phyloP scores from a whole-genome alignment of 2,113 vertebrate genomes.

The Sitta europaea region DNA sequence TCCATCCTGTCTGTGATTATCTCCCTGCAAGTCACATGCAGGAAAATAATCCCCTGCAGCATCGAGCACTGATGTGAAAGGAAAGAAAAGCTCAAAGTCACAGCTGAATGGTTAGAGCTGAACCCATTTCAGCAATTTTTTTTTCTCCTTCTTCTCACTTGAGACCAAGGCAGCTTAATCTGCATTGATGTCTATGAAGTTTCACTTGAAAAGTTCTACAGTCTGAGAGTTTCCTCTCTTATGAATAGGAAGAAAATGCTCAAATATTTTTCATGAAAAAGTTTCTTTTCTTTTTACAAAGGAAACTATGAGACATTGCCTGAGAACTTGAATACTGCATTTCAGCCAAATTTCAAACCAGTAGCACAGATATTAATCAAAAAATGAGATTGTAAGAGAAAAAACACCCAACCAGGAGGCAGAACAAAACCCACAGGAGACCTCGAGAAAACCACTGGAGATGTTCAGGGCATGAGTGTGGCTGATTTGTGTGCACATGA shows the following conservation, averaged over 20 bases:
- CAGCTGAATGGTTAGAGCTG: not conserved
- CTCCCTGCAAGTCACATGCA: constrained; percentile 7
- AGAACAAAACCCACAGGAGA: constrained; percentile 16
- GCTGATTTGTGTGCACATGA: constrained; percentile 34
- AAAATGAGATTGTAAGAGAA: not conserved
- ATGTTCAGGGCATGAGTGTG: constrained; percentile 34
- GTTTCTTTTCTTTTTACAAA: not conserved
- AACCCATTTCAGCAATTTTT: not conserved
- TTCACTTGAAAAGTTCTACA: constrained; percentile 31
- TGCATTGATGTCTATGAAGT: constrained; percentile 28
- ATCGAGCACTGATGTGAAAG: constrained; percentile 20
- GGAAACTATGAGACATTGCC: not conserved
- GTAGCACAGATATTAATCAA: not conserved
- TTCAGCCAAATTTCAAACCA: not conserved
- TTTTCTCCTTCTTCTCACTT: not conserved
- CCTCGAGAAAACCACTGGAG: constrained; percentile 1
- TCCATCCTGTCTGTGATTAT: constrained; percentile 43
- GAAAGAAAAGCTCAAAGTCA: constrained; percentile 31
- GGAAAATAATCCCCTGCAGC: constrained; percentile 52
- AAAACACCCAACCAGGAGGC: not conserved
- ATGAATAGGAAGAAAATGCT: not conserved
- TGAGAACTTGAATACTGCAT: not conserved
- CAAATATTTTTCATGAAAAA: not conserved
- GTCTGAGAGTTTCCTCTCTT: not conserved
- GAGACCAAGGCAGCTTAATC: constrained; percentile 31